Evolutionary conservation across 1,140 invertebrate species (phyloP).

Genomic region (Yoshiicerus persimilis): DNA sequence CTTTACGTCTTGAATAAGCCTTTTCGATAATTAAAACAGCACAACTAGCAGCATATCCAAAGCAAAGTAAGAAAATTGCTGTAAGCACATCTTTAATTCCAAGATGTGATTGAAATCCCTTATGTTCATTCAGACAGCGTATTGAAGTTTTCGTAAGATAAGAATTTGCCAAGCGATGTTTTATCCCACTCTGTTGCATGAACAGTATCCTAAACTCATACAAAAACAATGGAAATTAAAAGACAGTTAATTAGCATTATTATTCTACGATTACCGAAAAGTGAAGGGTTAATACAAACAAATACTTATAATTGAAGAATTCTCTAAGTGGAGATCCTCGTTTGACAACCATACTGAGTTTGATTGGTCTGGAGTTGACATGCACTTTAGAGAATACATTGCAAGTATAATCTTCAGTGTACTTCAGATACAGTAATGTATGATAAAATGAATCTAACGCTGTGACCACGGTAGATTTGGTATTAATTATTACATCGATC

Average conservation of each 20-base stretch:
- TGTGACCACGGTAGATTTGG: constrained; percentile 13
- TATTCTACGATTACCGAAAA: no score
- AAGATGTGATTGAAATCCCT: background rate
- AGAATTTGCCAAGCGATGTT: background rate
- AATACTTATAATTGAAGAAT: constrained; percentile 40
- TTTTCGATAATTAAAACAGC: no score
- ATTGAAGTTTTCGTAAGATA: constrained; percentile 31
- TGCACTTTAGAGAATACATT: background rate
- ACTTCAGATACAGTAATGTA: background rate
- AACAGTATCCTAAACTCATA: constrained; percentile 33
- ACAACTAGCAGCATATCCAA: background rate
- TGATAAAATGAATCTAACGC: constrained; percentile 40
- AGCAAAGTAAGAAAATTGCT: background rate
- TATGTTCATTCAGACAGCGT: background rate
- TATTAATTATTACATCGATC: background rate
- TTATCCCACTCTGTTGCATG: constrained; percentile 39
- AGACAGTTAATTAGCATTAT: no score
- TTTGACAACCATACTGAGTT: constrained; percentile 30
- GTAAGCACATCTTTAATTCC: constrained; percentile 33
- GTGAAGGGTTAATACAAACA: no score
- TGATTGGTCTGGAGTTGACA: background rate
- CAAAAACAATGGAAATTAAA: background rate
- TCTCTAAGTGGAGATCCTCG: constrained; percentile 27
- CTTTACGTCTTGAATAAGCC: no score
- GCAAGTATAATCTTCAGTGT: constrained; percentile 18